These are phyloP conservation scores for Anser cygnoides DNA, from an alignment of 2,113 vertebrate genomes.

Conservation along the genomic window DNA sequence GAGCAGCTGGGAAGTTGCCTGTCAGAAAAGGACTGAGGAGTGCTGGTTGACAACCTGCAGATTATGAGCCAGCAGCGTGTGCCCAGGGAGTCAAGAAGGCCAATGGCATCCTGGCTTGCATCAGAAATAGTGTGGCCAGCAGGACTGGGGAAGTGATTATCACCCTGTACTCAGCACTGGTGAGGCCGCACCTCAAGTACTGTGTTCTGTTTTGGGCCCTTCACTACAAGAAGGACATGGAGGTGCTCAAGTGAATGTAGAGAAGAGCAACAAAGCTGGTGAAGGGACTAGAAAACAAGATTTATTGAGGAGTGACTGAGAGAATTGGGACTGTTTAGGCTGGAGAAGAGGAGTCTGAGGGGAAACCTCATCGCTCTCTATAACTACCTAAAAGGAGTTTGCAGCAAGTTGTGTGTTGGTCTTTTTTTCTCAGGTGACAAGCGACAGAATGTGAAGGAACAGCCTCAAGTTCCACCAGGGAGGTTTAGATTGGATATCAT, in stretches of 20 bases:
- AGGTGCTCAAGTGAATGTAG: neutral
- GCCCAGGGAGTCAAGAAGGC: neutral
- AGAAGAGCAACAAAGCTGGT: neutral
- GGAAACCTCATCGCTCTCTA: neutral
- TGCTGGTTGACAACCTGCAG: neutral
- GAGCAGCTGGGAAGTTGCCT: neutral
- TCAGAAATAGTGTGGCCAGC: neutral
- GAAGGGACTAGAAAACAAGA: neutral
- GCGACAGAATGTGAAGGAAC: neutral
- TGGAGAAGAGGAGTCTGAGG: neutral
- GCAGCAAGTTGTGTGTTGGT: neutral
- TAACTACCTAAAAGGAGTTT: neutral
- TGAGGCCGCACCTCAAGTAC: neutral
- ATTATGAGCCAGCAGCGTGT: neutral
- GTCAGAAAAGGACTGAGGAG: neutral
- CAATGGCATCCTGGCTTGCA: neutral
- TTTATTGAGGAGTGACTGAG: neutral
- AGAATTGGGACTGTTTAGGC: neutral
- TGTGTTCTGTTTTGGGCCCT: neutral
- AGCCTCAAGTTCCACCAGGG: neutral
- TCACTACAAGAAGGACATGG: neutral
- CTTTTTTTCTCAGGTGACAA: neutral
- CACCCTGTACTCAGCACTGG: neutral
- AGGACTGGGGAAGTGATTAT: neutral
- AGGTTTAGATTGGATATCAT: no score